Evolutionary conservation across 2,797 vertebrate species (phyloP).

Genomic region (Bucorvus abyssinicus): DNA sequence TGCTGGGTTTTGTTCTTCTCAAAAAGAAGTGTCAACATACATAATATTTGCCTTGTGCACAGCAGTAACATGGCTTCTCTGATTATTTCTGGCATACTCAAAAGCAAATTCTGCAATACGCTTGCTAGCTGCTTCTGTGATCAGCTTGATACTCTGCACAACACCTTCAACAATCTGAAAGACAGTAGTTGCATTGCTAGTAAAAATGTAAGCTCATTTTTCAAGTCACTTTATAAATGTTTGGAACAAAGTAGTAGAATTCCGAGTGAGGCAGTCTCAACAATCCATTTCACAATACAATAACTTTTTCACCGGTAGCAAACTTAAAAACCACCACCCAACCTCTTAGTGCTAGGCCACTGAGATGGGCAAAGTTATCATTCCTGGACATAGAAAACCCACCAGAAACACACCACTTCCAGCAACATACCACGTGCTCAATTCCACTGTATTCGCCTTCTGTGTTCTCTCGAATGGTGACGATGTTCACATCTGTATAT

Average conservation of each 20-base stretch:
- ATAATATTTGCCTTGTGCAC: conserved; percentile 99
- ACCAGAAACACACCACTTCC: too few relatives aligned
- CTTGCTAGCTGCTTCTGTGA: conserved; percentile 91
- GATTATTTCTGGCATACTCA: conserved; percentile 93
- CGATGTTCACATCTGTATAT: conserved; percentile 91
- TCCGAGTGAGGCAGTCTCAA: not conserved
- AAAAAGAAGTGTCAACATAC: conserved; percentile 74
- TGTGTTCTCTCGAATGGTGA: conserved; percentile 97
- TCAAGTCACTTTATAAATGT: not conserved
- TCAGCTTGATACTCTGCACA: conserved; percentile 97
- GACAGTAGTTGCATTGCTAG: not conserved
- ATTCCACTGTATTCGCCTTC: conserved; percentile 98
- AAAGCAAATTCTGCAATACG: conserved; percentile 96
- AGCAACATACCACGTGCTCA: conserved; percentile 87
- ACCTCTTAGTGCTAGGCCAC: not conserved
- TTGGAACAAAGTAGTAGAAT: not conserved
- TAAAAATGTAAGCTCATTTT: not conserved
- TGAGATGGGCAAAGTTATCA: not conserved
- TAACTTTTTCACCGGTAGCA: not conserved
- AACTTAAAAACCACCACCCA: not conserved
- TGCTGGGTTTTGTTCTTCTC: not conserved
- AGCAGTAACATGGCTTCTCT: conserved; percentile 90
- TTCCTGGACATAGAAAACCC: not conserved
- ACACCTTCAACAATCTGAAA: conserved; percentile 97
- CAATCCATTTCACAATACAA: not conserved